Base-by-base conservation (phyloP, 2,888 invertebrate species). In the Ariolimax columbianus region DNA sequence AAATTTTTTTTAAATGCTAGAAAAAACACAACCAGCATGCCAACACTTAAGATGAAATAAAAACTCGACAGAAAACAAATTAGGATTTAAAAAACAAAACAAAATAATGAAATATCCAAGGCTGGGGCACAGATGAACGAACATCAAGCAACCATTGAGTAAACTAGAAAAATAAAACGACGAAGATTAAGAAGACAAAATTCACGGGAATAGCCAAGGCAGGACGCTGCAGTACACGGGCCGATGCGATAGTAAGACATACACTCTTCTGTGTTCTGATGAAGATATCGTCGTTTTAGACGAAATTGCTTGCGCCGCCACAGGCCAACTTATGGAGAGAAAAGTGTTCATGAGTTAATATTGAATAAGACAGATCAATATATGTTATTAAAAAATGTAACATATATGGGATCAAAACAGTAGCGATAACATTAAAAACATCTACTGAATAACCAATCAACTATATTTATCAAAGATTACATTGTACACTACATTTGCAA, bases 261-360 rank as follows among this genome's bases (percentile, higher is more conserved):
- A 88, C 88, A 79, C 68, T 89, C 87, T 43, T 89, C 89, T n/a
- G 82, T 78, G 36, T 51, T 84, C 55, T 82, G 84, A 63, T 86
- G 86, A 19, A 89, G 87, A 85, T 88, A 89, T 47, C 90, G 89
- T 79, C 89, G 87, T 89, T 90, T 91, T 88, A 93, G 91, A 86
- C 91, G 91, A 89, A 91, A 91, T 77, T 91, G 91, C 85, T 91
- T 91, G 85, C 91, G 89, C 81, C 92, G 88, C 91, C 93, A 92
- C 68, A 92, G 89, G 86, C 92, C 92, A 87, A 92, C 93, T 93
- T 88, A 75, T 26, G 70, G 26, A 75, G 75, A 82, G 63, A 82
- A 82, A 73, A 77, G 51, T 47, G n/a, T 23, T 43, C n/a, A 47
- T 75, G 43, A 47, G 51, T 77, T 77, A 77, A 30, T 51, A 51